These are phyloP conservation scores for Aporrectodea caliginosa DNA, from an alignment of 1,140 invertebrate genomes.

Conservation along the genomic window DNA sequence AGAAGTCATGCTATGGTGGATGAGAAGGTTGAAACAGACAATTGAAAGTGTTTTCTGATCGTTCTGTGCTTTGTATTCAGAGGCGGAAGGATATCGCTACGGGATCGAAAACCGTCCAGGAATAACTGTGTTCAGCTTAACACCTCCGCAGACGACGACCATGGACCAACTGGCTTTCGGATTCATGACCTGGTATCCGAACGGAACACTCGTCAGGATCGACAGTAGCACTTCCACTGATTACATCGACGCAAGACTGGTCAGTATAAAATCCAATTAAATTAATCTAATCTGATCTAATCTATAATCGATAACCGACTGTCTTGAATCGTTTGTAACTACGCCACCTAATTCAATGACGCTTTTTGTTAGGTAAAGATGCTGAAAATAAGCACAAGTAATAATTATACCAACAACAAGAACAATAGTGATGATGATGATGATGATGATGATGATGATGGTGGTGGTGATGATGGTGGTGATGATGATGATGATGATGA, in stretches of 20 bases:
- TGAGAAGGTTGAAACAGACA: no score
- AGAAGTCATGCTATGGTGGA: no score
- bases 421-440: neutral
- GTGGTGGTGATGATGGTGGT: neutral
- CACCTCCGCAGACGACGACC: slow-evolving; percentile 29
- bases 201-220: slow-evolving; percentile 42
- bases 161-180: slow-evolving; percentile 45
- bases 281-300: no score
- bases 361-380: no score
- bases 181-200: slow-evolving; percentile 45
- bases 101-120: slow-evolving; percentile 36
- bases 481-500: neutral
- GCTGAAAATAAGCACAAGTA: no score
- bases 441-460: neutral
- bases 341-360: no score
- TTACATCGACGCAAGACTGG: slow-evolving; percentile 45
- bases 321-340: no score
- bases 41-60: no score
- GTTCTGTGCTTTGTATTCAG: slow-evolving; percentile 36
- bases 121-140: slow-evolving; percentile 39
- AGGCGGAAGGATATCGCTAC: slow-evolving; percentile 44
- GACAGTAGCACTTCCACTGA: slow-evolving; percentile 39
- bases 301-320: no score
- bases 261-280: slow-evolving; percentile 33
- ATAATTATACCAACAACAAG: neutral